A percentile compares a stretch with the other conserved stretches of the same genome.
Conservation (phyloP, 2,113 vertebrate genomes). For the Lasiurus cinereus region DNA sequence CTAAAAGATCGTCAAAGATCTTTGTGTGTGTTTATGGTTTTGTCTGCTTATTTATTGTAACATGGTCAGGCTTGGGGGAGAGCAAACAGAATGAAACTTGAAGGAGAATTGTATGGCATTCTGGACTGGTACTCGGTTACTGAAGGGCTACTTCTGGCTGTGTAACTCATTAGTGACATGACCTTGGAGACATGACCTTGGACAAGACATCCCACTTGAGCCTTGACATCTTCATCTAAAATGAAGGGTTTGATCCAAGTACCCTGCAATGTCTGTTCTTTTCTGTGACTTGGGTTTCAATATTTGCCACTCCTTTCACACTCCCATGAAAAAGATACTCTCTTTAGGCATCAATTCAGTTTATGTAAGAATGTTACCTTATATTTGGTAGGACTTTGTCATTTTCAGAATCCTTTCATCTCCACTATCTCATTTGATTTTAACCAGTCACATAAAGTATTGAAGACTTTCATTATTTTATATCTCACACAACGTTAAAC, state of each 20-base stretch:
- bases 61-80: neutral
- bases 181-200: conserved; percentile 55
- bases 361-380: neutral
- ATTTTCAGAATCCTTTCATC: conserved; percentile 35
- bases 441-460: neutral
- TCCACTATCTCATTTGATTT: conserved; percentile 38
- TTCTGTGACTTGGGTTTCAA: neutral
- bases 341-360: neutral
- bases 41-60: conserved; percentile 49
- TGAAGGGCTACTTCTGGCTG: conserved; percentile 6
- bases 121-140: neutral
- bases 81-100: neutral
- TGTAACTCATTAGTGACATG: conserved; percentile 13
- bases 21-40: conserved; percentile 10
- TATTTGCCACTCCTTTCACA: neutral
- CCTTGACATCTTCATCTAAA: conserved; percentile 28
- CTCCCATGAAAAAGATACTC: neutral
- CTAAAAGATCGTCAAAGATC: neutral
- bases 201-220: neutral
- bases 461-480: neutral
- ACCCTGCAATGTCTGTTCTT: neutral
- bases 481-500: conserved; percentile 4
- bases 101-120: neutral
- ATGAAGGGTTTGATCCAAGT: neutral
- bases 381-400: neutral